Evolutionary conservation across 2,888 invertebrate genomes (phyloP).

Genomic region (Thymelicus lineola): DNA sequence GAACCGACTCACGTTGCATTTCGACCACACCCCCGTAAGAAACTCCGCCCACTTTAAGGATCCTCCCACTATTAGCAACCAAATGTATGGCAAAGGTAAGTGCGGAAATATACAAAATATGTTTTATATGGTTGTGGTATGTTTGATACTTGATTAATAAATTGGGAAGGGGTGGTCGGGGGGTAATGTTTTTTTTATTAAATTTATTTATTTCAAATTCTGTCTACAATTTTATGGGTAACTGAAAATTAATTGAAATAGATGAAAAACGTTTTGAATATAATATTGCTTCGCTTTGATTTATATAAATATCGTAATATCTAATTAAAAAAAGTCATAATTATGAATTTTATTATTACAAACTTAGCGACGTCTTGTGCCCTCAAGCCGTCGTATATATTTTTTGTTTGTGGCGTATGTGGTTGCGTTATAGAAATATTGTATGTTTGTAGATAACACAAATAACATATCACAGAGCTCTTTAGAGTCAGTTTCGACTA

Average conservation of each 20-base stretch:
- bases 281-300: too few species aligned
- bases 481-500: slow-evolving; percentile 90
- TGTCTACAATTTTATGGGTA: too few species aligned
- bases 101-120: slow-evolving; percentile 20
- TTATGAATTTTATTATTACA: not conserved
- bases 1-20: slow-evolving; percentile 89
- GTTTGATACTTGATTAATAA: slow-evolving; percentile 24
- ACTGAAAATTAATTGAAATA: too few species aligned
- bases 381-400: too few species aligned
- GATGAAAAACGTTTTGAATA: not conserved
- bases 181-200: not conserved
- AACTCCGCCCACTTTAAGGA: slow-evolving; percentile 92
- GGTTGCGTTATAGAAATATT: slow-evolving; percentile 36
- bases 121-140: slow-evolving; percentile 9
- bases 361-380: not conserved
- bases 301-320: too few species aligned
- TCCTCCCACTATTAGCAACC: slow-evolving; percentile 76
- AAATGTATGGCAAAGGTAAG: slow-evolving; percentile 74
- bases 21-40: slow-evolving; percentile 88
- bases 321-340: not conserved
- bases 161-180: slow-evolving; percentile 19
- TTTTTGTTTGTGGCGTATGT: slow-evolving; percentile 20
- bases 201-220: not conserved
- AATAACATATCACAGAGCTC: slow-evolving; percentile 91
- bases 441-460: slow-evolving; percentile 82